Conservation (phyloP, 1,140 invertebrate genomes). For the Heterodera carotae region DNA sequence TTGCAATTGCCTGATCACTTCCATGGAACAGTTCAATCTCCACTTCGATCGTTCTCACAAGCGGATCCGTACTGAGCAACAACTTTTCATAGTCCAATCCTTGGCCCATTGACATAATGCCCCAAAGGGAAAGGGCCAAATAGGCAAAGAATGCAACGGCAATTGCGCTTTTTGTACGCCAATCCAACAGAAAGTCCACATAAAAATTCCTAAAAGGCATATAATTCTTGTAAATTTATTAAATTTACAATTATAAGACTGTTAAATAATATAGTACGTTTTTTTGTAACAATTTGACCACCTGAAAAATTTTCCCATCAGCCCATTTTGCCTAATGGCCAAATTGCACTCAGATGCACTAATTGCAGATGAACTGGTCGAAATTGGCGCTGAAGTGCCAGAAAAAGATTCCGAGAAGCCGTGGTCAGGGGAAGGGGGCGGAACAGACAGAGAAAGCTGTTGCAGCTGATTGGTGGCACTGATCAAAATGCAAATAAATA, state of each 20-base stretch:
- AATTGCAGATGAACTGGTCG: constrained; percentile 6
- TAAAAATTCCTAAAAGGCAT: constrained; percentile 60
- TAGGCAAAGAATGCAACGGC: constrained; percentile 65
- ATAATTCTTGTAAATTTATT: neutral
- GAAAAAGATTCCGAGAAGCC: constrained; percentile 8
- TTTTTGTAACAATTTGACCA: constrained; percentile 25
- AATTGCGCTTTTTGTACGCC: constrained; percentile 59
- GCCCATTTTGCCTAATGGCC: constrained; percentile 50
- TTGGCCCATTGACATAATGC: constrained; percentile 65
- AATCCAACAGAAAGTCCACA: constrained; percentile 59
- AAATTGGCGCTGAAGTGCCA: neutral
- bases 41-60: constrained; percentile 53
- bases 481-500: no score
- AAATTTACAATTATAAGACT: constrained; percentile 1
- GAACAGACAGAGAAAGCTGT: no score
- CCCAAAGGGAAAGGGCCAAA: constrained; percentile 64
- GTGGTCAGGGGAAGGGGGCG: neutral
- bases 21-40: constrained; percentile 64
- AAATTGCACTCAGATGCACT: constrained; percentile 51
- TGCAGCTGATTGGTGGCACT: no score
- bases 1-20: constrained; percentile 49
- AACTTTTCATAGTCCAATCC: constrained; percentile 67
- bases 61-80: constrained; percentile 65
- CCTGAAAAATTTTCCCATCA: constrained; percentile 63
- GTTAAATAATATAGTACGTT: neutral